Evolutionary conservation across 2,113 vertebrate genomes (phyloP), one percentile per base, ranked within the genome.

Genomic region (zebrafish (Danio rerio)): DNA sequence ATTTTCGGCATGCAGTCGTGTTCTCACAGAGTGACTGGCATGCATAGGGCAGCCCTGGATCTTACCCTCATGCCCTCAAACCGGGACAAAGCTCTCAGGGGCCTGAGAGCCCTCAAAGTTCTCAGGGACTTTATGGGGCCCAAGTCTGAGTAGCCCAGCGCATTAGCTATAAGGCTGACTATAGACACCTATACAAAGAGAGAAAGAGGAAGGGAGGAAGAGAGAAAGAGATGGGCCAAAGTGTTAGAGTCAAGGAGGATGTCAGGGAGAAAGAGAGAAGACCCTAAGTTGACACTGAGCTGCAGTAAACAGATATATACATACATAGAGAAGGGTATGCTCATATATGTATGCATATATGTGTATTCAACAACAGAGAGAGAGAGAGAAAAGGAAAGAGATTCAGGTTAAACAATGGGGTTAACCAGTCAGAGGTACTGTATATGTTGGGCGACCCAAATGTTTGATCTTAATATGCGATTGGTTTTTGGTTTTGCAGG

Each of bases 21-120:
- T 95, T 94, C 93, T 88, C 90, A 91, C 90, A 91, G 91, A 92
- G 95, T 94, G 93, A 93, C 84, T 66, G 91, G 94, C 97, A 99
- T 99, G 98, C 98, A 98, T 95, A 96, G 94, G 90, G 91, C 90
- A 81, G 75, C 90, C 93, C 93, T 92, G 91, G 90, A 93, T 96
- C 98, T 99, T 99, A 99, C 98, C 98, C 97, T 98, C 98, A 99
- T 99, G 92, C 98, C 98, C 96, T 99, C 98, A 99, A 99, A 99
- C 95, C 98, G 97, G 95, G 98, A 99, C 92, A 99, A 96, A 94
- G 98, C 98, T 96, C 98, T 98, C 96, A 99, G 96, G 94, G 98
- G 98, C 94, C 98, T 97, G 96, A 99, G 96, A 93, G 98, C 98
- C 96, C 98, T 98, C 94, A 99, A 95, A 93, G 98, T 99, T 95